Evolutionary conservation across 2,113 vertebrate species (phyloP), one percentile per base, ranked within the genome.

Genomic region (Dolichotis patagonum): DNA sequence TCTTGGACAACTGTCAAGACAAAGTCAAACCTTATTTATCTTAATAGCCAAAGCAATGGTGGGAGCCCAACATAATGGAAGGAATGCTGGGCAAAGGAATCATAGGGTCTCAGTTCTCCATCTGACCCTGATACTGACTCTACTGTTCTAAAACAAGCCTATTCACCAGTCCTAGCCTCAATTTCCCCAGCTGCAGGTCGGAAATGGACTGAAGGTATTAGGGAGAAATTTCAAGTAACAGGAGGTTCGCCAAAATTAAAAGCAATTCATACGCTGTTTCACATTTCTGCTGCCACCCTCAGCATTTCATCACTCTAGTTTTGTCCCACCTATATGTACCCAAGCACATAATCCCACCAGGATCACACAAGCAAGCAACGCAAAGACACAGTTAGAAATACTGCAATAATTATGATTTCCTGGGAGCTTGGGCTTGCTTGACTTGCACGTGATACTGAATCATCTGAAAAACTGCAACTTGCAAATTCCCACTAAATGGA

Each of bases 21-120:
- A 95, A 93, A 96, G 86, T 98, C 93, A 97, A 97, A 95, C 75
- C 94, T 93, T 93, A 91, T 95, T 95, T 85, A 92, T 94, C 52
- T 96, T 69, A 69, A 92, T 26, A 87, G 52, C 49, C 75, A 90
- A 90, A 56, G 60, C 46, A 78, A 91, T 9, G 69, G 56, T 60
- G 24, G 6, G 46, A 96, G 38, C 24, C 81, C 77, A 73, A 43
- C n/a, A 78, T 30, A 22, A 65, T 46, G 49, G 26, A 63, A 85
- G 28, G 13, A 80, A 14, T 56, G 52, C 7, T 71, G 10, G 49
- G 38, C 10, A 65, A 41, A 75, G 38, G n/a, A 46, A 20, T 87
- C 41, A 9, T 22, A 41, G n/a, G 85, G 26, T 32, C 54, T 88
- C 43, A 11, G 19, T 77, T 87, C 83, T 77, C 38, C 89, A 78